These are phyloP conservation scores for Acanthiza pusilla DNA, from an alignment of 2,797 vertebrate species.

Conservation along the genomic window DNA sequence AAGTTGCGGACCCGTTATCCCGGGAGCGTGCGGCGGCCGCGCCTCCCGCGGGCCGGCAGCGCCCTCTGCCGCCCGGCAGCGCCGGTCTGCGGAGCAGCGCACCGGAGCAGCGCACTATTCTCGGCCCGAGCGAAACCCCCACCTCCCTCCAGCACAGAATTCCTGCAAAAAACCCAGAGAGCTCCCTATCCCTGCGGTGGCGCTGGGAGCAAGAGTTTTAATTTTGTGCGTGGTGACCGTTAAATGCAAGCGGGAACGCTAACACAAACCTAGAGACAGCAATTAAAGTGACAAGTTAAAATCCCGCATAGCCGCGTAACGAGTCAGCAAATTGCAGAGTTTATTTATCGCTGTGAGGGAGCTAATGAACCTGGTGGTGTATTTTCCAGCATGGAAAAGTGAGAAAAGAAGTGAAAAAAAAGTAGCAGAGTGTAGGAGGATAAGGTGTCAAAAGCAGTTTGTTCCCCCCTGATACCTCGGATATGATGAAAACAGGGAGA, in stretches of 20 bases:
- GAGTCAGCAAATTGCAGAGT: background rate
- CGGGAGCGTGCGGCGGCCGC: background rate
- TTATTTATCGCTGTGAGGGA: background rate
- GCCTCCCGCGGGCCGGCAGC: background rate
- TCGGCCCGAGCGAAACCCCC: accelerated
- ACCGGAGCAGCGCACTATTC: too few species aligned
- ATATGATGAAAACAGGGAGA: background rate
- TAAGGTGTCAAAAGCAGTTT: background rate
- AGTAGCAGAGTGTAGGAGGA: background rate
- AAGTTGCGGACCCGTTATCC: background rate
- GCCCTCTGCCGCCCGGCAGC: background rate
- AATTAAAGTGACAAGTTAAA: background rate
- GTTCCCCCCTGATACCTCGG: background rate
- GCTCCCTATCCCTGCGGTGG: too few species aligned
- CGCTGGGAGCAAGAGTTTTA: background rate
- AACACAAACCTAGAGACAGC: background rate
- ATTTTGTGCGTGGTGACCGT: background rate
- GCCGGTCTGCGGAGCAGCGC: too few species aligned
- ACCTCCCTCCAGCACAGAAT: background rate
- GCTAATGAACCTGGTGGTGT: background rate
- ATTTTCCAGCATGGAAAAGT: background rate
- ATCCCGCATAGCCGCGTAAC: background rate
- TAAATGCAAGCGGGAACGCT: accelerated
- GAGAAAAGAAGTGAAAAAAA: background rate
- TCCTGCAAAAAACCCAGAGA: background rate